These are phyloP conservation scores for Sinella curviseta DNA, from an alignment of 1,140 invertebrate species.

Conservation along the genomic window DNA sequence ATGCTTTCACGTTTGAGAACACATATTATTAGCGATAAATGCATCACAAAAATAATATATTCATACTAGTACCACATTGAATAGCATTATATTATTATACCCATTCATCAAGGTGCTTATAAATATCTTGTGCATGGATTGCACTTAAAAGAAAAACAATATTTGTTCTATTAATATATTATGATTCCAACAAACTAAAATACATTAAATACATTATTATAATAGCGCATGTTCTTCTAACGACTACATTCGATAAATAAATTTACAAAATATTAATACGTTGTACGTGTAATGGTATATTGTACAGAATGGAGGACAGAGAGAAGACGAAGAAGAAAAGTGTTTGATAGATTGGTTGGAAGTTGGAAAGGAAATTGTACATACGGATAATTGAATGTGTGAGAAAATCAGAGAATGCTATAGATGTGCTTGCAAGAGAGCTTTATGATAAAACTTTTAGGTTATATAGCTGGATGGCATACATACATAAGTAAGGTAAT, in stretches of 20 bases:
- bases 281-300: too few relatives aligned
- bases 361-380: too few relatives aligned
- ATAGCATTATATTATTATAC: neutral
- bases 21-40: too few relatives aligned
- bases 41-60: neutral
- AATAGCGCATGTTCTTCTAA: too few relatives aligned
- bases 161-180: neutral
- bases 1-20: too few relatives aligned
- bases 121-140: constrained; percentile 25
- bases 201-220: neutral
- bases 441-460: too few relatives aligned
- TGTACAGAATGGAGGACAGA: too few relatives aligned
- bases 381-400: neutral
- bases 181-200: neutral
- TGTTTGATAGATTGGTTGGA: neutral
- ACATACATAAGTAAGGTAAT: too few relatives aligned
- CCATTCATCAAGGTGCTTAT: constrained; percentile 13
- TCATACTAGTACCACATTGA: neutral
- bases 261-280: too few relatives aligned
- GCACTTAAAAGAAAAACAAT: neutral
- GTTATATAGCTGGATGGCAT: too few relatives aligned
- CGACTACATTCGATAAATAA: too few relatives aligned
- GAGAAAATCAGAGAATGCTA: neutral
- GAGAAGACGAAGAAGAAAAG: too few relatives aligned
- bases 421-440: neutral